Conservation (phyloP, 2,797 vertebrate genomes). For the Carapus acus region DNA sequence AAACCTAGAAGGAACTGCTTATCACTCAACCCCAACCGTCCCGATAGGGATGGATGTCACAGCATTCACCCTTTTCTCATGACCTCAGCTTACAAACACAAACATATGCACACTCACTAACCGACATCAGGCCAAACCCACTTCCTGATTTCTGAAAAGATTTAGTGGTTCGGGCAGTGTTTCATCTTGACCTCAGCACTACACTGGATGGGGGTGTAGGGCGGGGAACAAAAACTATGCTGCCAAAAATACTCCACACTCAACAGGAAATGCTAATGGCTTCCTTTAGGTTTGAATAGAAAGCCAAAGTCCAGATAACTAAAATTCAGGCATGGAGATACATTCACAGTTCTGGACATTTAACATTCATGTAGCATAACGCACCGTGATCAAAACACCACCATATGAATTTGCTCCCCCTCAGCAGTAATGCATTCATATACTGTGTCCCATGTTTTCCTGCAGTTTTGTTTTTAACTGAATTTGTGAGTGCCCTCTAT, state of each 20-base stretch:
- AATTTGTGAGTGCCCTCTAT: constrained; percentile 47
- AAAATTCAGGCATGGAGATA: too few relatives aligned
- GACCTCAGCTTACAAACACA: constrained; percentile 62
- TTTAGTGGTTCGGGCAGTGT: constrained; percentile 54
- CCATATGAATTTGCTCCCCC: constrained; percentile 11
- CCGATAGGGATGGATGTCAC: constrained; percentile 39
- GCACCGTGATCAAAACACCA: not conserved
- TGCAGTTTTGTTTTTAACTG: constrained; percentile 41
- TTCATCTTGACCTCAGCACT: constrained; percentile 54
- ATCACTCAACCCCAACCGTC: constrained; percentile 39
- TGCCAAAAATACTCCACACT: constrained; percentile 44
- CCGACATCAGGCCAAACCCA: constrained; percentile 54
- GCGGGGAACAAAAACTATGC: constrained; percentile 23
- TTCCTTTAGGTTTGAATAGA: constrained; percentile 17
- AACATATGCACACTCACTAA: constrained; percentile 45
- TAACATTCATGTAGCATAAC: too few relatives aligned
- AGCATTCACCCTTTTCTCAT: constrained; percentile 68
- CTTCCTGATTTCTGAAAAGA: constrained; percentile 66
- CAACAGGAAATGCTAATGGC: constrained; percentile 58
- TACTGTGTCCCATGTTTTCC: constrained; percentile 61
- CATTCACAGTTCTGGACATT: too few relatives aligned
- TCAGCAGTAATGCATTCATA: constrained; percentile 50
- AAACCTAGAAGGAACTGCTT: constrained; percentile 42
- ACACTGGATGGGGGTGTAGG: constrained; percentile 42
- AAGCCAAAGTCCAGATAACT: constrained; percentile 8